Evolutionary conservation across 92 coral and sea anemone species (phyloP), one percentile per base, ranked within the genome.

Genomic region (Palythoa grandis): DNA sequence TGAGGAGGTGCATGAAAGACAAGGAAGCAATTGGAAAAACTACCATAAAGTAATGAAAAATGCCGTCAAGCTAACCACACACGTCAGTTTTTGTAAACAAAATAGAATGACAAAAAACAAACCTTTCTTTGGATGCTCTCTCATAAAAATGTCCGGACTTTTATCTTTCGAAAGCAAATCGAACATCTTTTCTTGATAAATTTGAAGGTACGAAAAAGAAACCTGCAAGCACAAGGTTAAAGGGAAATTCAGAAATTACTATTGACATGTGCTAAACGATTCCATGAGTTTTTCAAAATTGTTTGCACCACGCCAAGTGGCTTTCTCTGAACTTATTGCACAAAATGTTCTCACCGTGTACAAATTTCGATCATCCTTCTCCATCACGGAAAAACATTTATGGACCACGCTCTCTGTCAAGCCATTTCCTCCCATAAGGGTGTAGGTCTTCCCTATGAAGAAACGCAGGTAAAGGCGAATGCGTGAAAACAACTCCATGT

Each of bases 41-140:
- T 29, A 29, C 1, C 35, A 29, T 29, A 29, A 1, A 29, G 35
- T 15, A 70, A 8, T 7, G 38, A 70, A 24, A 29, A 15, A 70
- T 14, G 9, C 3, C 3, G 50, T 43, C 50, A 43, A 43, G 50
- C 50, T 43, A 43, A 5, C 50, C 50, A 43, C 50, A 43, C 6
- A 43, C 50, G 50, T 5, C 7, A 43, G 35, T 29, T 29, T 43
- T 43, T 43, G 1, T 43, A 43, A 8, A 43, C 7, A 43, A 29
- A 70, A 22, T 5, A 70, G 29, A 70, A 29, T 24, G 50, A 70
- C 47, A 70, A 47, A 38, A 11, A 48, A 48, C 79, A 75, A 75
- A 94, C 98, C 98, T 90, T 92, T 94, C 72, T 90, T 92, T 11
- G 98, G 98, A 48, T 94, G 98, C 74, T 94, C 95, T 70, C 98